Evolutionary conservation across 1,140 invertebrate species (phyloP), one percentile per base, ranked within the genome.

Genomic region (Euura lappo): DNA sequence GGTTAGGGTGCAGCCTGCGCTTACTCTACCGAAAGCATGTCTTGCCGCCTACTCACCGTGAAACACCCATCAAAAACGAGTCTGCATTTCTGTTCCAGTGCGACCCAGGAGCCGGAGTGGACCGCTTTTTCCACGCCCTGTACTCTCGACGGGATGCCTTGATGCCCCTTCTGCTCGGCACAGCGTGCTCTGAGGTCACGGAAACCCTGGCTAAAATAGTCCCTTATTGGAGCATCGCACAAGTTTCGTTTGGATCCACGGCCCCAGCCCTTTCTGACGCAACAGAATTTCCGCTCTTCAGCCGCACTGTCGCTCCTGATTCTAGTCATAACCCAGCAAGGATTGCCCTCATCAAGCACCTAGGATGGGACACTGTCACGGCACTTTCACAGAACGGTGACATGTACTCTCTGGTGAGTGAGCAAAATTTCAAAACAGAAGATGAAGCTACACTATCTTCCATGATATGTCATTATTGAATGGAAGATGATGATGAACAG

Each of bases 121-220:
- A 97, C 84, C 92, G 95, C 68, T 96, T 97, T 80, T 97, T 96
- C 87, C 94, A 97, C 87, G 94, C 96, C 6, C 89, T 97, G n/a
- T 97, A 97, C 87, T 93, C 93, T 0, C 83, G 81, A 47, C 88
- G 90, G 6, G 89, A 90, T n/a, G 90, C 92, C 5, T 79, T 92
- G 42, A 93, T 97, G 89, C 89, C 93, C 45, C 92, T 95, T 86
- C 82, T 97, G 28, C 87, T 98, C 47, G 95, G 95, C n/a, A 93
- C 94, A 1, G 93, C 94, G 1, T 97, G 95, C 81, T 96, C 95
- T 2, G 95, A 97, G 79, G 95, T 97, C 43, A 97, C 95, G 0
- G 95, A 97, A 86, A 94, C 93, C 76, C 88, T 98, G 60, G 96
- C 96, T 5, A 95, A 97, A 86, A 93, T 97, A 72, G 94, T 95